Conservation (phyloP, 2,113 vertebrate genomes). For the Sinocyclocheilus maitianheensis region DNA sequence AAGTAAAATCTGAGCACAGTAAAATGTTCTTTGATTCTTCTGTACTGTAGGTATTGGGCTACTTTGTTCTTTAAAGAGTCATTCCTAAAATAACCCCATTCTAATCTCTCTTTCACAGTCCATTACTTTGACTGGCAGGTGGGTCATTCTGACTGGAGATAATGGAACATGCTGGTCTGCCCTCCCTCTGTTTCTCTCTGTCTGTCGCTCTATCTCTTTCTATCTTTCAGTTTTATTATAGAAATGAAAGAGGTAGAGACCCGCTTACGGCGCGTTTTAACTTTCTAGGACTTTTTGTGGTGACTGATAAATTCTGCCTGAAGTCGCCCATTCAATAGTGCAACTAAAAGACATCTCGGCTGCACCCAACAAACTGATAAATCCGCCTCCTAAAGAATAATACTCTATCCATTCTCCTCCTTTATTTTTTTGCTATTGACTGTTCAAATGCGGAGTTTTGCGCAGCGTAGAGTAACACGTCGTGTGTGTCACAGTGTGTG, state of each 20-base stretch:
- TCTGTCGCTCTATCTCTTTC: constrained; percentile 19
- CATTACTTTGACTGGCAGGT: constrained; percentile 75
- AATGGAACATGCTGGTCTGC: constrained; percentile 70
- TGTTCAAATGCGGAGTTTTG: too few relatives aligned
- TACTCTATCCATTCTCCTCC: constrained; percentile 24
- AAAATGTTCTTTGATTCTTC: not conserved
- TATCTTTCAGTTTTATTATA: constrained; percentile 36
- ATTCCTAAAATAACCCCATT: constrained; percentile 55
- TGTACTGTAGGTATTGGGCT: constrained; percentile 17
- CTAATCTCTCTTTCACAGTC: constrained; percentile 59
- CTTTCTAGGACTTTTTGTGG: constrained; percentile 73
- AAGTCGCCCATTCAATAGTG: constrained; percentile 68
- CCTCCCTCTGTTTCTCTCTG: constrained; percentile 50
- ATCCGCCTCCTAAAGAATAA: constrained; percentile 59
- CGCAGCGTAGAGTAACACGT: too few relatives aligned
- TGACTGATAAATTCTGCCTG: constrained; percentile 72
- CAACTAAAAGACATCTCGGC: constrained; percentile 71
- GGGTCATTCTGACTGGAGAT: constrained; percentile 68
- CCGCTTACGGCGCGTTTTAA: constrained; percentile 70
- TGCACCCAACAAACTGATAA: constrained; percentile 69
- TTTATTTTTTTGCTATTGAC: too few relatives aligned
- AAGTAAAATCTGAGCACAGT: not conserved
- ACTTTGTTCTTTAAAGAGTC: constrained; percentile 38
- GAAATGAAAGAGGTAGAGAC: constrained; percentile 49
- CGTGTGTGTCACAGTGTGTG: too few relatives aligned